phyloP scores from a whole-genome alignment of 2,113 vertebrate species.

The Aplodontia rufa region DNA sequence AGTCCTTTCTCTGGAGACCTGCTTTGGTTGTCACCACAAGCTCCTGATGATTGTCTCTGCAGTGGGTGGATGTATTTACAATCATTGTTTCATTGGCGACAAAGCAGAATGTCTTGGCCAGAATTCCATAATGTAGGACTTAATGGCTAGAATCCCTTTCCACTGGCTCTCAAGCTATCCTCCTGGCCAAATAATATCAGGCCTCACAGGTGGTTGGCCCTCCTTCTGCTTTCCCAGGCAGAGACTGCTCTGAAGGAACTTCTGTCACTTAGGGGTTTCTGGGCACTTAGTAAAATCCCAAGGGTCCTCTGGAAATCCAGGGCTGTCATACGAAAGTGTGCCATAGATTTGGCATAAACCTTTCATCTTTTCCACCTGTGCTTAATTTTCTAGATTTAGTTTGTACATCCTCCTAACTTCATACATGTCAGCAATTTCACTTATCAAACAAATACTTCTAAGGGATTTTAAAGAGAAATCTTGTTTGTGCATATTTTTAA shows the following conservation, averaged over 20 bases:
- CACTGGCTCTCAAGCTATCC: background rate
- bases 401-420: background rate
- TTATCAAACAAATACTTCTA: background rate
- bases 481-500: slow-evolving; percentile 27
- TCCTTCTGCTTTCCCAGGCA: background rate
- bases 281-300: background rate
- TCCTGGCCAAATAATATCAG: background rate
- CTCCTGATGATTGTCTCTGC: background rate
- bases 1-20: background rate
- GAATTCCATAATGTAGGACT: background rate
- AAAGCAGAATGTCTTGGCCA: background rate
- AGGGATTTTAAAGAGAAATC: background rate
- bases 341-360: background rate
- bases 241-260: background rate
- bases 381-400: slow-evolving; percentile 39
- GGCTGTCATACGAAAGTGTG: background rate
- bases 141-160: background rate
- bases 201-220: background rate
- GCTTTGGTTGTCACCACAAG: background rate
- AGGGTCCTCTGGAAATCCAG: background rate
- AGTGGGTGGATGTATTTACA: background rate
- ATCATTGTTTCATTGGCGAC: background rate
- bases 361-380: background rate
- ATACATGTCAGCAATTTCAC: background rate
- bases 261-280: background rate